phyloP scores from a whole-genome alignment of 2,888 invertebrate species.

The Geotrupes spiniger region DNA sequence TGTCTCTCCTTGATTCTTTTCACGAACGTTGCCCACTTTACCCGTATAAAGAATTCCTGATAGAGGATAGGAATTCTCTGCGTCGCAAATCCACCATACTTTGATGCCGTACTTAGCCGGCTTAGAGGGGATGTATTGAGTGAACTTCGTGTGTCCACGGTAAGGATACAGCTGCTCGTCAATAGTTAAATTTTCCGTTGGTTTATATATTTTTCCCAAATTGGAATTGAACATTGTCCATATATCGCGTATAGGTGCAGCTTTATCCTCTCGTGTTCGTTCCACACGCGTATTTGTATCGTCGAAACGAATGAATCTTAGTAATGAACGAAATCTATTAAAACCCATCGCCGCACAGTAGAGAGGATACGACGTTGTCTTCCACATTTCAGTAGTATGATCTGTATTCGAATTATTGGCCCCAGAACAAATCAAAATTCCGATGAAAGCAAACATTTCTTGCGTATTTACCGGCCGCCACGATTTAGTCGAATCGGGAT shows the following conservation, averaged over 20 bases:
- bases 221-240: conserved; percentile 18
- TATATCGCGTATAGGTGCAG: conserved; percentile 15
- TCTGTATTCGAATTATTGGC: conserved; percentile 27
- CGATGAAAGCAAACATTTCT: conserved; percentile 26
- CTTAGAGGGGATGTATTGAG: conserved; percentile 11
- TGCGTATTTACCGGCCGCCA: conserved; percentile 12
- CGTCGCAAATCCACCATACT: conserved; percentile 2
- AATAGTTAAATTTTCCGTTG: conserved; percentile 14
- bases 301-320: conserved; percentile 21
- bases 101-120: conserved; percentile 7
- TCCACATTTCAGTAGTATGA: conserved; percentile 27
- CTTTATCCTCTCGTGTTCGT: conserved; percentile 22
- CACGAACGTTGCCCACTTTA: conserved; percentile 15
- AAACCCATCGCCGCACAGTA: conserved; percentile 25
- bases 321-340: conserved; percentile 5
- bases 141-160: conserved; percentile 15
- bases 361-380: conserved; percentile 23
- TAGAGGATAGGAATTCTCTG: not conserved
- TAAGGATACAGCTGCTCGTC: conserved; percentile 19
- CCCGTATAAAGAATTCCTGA: not conserved
- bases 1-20: conserved; percentile 34
- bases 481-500: too few relatives aligned
- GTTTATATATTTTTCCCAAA: conserved; percentile 12
- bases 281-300: conserved; percentile 11
- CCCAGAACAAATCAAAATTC: conserved; percentile 26